Evolutionary conservation across 2,888 invertebrate species (phyloP).

Genomic region (Ectemnius cavifrons): DNA sequence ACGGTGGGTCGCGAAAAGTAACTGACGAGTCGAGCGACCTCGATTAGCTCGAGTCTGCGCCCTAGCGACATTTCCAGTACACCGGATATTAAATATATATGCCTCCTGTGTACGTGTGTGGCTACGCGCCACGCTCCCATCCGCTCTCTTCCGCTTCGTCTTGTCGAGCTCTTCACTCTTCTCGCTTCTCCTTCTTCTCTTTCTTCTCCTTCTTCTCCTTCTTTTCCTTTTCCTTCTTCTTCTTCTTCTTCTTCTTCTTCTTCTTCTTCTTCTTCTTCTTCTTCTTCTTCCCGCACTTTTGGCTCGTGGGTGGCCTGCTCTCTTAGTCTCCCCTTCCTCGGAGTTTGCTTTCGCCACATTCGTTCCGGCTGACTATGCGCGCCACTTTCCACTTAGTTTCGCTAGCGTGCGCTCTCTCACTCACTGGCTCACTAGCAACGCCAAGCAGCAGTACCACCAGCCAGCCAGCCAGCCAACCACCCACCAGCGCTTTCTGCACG

Average conservation of each 20-base stretch:
- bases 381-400: neutral
- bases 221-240: conserved; percentile 19
- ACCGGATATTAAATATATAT: conserved; percentile 68
- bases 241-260: conserved; percentile 26
- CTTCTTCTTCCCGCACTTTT: conserved; percentile 12
- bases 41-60: conserved; percentile 71
- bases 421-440: neutral
- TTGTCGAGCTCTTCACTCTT: conserved; percentile 11
- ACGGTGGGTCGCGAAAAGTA: conserved; percentile 74
- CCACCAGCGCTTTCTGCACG: too few species aligned
- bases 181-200: conserved; percentile 26
- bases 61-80: conserved; percentile 64
- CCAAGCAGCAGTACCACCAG: too few species aligned
- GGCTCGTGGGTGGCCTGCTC: conserved; percentile 1
- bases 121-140: conserved; percentile 28
- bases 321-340: conserved; percentile 1
- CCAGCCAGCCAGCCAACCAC: too few species aligned
- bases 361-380: too few species aligned
- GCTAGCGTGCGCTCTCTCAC: conserved; percentile 6
- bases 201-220: conserved; percentile 24
- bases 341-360: neutral
- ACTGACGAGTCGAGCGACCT: conserved; percentile 70
- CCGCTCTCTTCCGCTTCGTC: conserved; percentile 23
- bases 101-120: conserved; percentile 56
- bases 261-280: conserved; percentile 19